Percentiles rank a stretch among this genome's conserved stretches.
phyloP scores from a whole-genome alignment of 2,797 vertebrate species.

The Myotis findleyi region DNA sequence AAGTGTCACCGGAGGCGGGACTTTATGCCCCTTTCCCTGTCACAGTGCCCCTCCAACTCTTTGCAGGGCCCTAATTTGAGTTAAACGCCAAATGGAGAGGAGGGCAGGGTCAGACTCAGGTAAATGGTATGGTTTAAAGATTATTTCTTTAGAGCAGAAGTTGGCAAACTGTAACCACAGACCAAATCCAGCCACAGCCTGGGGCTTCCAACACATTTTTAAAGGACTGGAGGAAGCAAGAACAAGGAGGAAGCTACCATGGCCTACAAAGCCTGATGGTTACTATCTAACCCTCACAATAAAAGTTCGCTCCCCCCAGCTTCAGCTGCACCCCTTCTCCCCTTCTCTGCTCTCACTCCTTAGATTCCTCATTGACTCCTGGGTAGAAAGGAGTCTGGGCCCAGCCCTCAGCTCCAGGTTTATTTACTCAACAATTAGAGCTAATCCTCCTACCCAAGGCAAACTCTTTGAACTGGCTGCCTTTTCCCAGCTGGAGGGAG shows the following conservation, averaged over 20 bases:
- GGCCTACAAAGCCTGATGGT: not conserved
- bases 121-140: not conserved
- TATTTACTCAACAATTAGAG: conserved; percentile 14
- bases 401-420: not conserved
- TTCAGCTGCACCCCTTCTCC: not conserved
- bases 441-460: not conserved
- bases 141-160: not conserved
- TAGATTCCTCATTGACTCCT: not conserved
- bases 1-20: not conserved
- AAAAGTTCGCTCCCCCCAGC: not conserved
- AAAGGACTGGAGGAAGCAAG: not conserved
- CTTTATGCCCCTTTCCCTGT: not conserved
- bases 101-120: not conserved
- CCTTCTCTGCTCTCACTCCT: not conserved
- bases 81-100: not conserved
- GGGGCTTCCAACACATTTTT: not conserved
- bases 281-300: not conserved
- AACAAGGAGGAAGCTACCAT: not conserved
- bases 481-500: not conserved
- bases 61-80: not conserved
- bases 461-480: not conserved
- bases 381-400: not conserved
- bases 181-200: not conserved
- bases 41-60: not conserved
- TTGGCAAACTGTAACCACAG: not conserved